Conservation (phyloP, 2,797 vertebrate species). For the Eulemur rubriventer region DNA sequence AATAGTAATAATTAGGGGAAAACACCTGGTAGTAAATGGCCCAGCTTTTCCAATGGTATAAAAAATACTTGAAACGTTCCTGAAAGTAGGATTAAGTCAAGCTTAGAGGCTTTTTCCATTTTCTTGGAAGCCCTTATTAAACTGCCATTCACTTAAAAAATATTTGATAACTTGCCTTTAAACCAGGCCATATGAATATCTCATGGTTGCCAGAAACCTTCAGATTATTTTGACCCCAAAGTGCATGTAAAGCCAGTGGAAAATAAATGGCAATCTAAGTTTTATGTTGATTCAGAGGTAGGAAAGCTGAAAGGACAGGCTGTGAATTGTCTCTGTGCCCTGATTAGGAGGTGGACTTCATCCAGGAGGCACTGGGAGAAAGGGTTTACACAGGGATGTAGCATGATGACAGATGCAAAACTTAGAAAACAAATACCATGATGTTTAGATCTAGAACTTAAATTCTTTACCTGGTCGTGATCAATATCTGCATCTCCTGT, state of each 20-base stretch:
- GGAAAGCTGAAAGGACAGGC: not conserved
- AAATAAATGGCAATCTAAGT: not conserved
- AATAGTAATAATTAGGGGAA: not conserved
- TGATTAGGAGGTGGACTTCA: not conserved
- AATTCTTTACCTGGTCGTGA: conserved; percentile 94
- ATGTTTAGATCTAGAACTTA: not conserved
- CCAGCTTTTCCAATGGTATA: not conserved
- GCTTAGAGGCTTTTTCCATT: not conserved
- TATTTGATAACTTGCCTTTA: not conserved
- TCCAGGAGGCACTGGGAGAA: not conserved
- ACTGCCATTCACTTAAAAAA: not conserved
- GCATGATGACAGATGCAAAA: not conserved
- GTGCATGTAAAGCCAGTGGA: not conserved
- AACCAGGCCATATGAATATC: not conserved
- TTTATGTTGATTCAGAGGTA: not conserved
- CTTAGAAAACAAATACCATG: not conserved
- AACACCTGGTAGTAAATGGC: not conserved
- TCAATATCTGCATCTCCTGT: conserved; percentile 98
- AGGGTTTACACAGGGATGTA: not conserved
- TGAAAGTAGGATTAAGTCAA: not conserved
- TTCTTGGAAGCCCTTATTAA: not conserved
- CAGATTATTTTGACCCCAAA: not conserved
- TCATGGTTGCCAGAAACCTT: not conserved
- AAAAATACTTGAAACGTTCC: not conserved
- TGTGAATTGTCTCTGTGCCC: rapidly evolving